These are phyloP conservation scores for Cydia fagiglandana DNA, from an alignment of 1,140 invertebrate species.

Conservation along the genomic window DNA sequence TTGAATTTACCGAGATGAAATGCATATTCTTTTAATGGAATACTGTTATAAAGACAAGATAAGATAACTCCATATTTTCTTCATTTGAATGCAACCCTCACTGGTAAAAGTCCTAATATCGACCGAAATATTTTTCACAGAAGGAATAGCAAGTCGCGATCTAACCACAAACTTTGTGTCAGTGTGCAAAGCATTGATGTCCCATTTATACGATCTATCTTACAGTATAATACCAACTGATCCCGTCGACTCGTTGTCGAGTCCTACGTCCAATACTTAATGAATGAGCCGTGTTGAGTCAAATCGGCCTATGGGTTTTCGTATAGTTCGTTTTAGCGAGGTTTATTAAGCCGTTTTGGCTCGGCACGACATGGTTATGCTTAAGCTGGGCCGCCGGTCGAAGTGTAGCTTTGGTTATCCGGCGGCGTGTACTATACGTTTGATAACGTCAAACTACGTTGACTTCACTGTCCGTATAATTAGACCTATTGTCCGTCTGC, in stretches of 20 bases:
- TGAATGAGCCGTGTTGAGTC: constrained; percentile 39
- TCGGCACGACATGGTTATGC: constrained; percentile 16
- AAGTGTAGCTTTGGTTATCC: constrained; percentile 18
- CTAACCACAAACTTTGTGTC: constrained; percentile 5
- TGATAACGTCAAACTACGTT: constrained; percentile 21
- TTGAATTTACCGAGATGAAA: neutral
- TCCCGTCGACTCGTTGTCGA: constrained; percentile 33
- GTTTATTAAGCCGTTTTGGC: neutral
- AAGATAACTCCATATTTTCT: neutral
- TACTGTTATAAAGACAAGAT: neutral
- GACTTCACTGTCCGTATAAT: constrained; percentile 8
- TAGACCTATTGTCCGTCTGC: constrained; percentile 2
- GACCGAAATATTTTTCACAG: neutral
- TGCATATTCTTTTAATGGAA: neutral
- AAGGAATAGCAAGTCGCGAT: neutral
- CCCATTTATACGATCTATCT: constrained; percentile 33
- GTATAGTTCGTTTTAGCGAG: neutral
- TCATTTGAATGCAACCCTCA: neutral
- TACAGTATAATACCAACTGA: constrained; percentile 35
- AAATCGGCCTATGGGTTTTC: neutral
- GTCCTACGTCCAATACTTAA: constrained; percentile 46
- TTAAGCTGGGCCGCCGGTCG: constrained; percentile 24
- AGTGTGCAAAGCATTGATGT: neutral
- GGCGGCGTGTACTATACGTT: constrained; percentile 23
- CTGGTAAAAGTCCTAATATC: neutral